phyloP scores from a whole-genome alignment of 2,888 invertebrate genomes.

The Tachina fera region DNA sequence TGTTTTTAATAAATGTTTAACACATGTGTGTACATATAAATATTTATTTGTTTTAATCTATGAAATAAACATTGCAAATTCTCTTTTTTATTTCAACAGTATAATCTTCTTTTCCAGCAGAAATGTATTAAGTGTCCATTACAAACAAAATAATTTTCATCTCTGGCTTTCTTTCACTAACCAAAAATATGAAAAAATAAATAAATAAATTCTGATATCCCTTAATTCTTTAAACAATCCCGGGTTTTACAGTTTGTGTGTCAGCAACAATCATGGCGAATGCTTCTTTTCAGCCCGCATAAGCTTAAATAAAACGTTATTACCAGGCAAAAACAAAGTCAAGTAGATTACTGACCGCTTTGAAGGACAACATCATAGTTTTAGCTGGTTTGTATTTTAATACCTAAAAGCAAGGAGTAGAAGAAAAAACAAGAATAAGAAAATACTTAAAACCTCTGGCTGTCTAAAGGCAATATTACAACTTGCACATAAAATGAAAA shows the following conservation, averaged over 20 bases:
- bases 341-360: conserved; percentile 65
- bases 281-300: neutral
- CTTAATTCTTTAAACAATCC: neutral
- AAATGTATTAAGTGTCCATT: neutral
- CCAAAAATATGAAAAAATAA: neutral
- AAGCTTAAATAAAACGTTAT: neutral
- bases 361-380: conserved; percentile 65
- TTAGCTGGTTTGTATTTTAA: conserved; percentile 29
- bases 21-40: no score
- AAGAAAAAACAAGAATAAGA: conserved; percentile 1
- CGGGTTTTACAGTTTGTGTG: neutral
- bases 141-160: neutral
- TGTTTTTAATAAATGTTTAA: no score
- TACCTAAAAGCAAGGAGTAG: neutral
- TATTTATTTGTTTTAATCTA: no score
- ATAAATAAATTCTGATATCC: neutral
- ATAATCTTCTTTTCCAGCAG: no score
- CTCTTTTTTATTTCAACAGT: no score
- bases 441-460: conserved; percentile 33
- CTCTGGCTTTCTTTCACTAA: neutral
- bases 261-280: neutral
- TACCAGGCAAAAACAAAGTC: conserved; percentile 20
- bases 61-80: no score
- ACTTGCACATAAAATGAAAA: conserved; percentile 20
- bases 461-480: conserved; percentile 11